Percentiles rank a stretch among this genome's conserved stretches.
Conservation (phyloP, 2,797 vertebrate species). For the Protosalanx chinensis region DNA sequence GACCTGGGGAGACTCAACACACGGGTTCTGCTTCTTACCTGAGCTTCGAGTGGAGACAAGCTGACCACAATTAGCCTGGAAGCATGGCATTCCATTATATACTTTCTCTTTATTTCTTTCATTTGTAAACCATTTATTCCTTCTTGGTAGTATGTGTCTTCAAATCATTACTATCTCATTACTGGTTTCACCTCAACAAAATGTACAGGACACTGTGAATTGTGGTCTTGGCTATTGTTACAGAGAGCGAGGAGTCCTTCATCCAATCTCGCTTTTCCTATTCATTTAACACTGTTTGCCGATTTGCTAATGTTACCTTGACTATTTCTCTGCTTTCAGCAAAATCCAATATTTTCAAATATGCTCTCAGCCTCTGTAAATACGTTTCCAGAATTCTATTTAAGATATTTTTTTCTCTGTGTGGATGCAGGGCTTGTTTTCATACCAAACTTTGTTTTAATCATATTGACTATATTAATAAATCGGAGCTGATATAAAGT, state of each 20-base stretch:
- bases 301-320: conserved; percentile 59
- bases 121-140: background rate
- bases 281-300: conserved; percentile 56
- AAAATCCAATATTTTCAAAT: conserved; percentile 69
- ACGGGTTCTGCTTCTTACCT: background rate
- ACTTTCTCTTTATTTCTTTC: background rate
- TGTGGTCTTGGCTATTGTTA: too few species aligned
- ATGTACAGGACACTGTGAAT: background rate
- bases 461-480: conserved; percentile 69
- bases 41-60: background rate
- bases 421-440: conserved; percentile 56
- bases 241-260: background rate
- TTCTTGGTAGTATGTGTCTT: too few species aligned
- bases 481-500: conserved; percentile 48
- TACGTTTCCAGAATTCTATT: conserved; percentile 67
- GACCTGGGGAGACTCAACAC: conserved; percentile 2
- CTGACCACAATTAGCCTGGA: conserved; percentile 1
- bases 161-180: too few species aligned
- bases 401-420: conserved; percentile 49
- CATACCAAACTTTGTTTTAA: conserved; percentile 48
- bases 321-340: conserved; percentile 62
- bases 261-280: conserved; percentile 52
- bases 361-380: conserved; percentile 62
- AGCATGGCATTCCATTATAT: background rate
- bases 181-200: background rate